Evolutionary conservation across 2,113 vertebrate genomes (phyloP).

Genomic region (Hypocryptadius cinnamomeus): DNA sequence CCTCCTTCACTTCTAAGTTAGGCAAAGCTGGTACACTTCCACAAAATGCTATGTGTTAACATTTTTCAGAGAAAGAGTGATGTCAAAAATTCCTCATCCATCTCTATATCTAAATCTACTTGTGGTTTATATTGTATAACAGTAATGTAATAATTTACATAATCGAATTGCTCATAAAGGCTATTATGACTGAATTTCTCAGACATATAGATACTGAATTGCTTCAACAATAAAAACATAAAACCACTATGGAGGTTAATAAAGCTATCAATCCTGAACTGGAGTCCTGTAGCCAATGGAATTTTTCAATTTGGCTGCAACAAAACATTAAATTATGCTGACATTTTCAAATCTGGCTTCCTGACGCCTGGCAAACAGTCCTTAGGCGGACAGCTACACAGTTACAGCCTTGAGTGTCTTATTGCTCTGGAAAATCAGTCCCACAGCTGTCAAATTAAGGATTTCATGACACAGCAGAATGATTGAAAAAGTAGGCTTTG

Average conservation of each 20-base stretch:
- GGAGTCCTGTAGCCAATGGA: background rate
- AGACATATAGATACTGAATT: background rate
- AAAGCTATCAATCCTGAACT: background rate
- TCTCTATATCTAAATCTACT: background rate
- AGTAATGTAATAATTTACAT: background rate
- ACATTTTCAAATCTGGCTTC: background rate
- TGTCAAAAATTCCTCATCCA: background rate
- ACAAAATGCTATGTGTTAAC: background rate
- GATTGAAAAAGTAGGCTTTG: background rate
- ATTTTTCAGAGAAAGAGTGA: background rate
- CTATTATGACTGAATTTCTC: background rate
- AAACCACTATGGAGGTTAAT: background rate
- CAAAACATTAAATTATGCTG: background rate
- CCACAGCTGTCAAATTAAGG: background rate
- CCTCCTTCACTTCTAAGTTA: background rate
- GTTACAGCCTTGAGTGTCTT: background rate
- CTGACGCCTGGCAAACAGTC: background rate
- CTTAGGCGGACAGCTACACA: background rate
- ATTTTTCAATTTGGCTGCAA: background rate
- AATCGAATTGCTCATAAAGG: background rate
- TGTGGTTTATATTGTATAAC: background rate
- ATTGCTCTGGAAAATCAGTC: background rate
- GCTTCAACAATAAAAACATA: background rate
- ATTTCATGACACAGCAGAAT: background rate
- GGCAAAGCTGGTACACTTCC: background rate